Evolutionary conservation across 2,888 invertebrate species (phyloP).

Genomic region (Dolichomitus sp.): DNA sequence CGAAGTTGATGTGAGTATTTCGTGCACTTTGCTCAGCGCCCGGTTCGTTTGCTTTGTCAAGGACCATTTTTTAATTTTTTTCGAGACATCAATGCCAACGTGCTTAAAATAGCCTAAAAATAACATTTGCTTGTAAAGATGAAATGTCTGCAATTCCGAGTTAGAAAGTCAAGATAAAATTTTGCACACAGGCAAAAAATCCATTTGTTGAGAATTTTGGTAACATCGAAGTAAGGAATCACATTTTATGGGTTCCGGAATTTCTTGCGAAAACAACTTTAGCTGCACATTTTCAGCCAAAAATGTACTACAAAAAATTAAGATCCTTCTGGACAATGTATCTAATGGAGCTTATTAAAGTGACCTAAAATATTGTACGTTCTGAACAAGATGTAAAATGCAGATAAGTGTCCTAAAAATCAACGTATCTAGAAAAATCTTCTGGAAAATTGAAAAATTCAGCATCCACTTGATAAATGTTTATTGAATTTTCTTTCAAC

Average conservation of each 20-base stretch:
- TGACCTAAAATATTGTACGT: too few species aligned
- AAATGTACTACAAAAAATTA: too few species aligned
- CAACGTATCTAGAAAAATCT: too few species aligned
- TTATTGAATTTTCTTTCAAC: background rate
- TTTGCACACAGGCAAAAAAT: slow-evolving; percentile 20
- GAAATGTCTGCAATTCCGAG: slow-evolving; percentile 6
- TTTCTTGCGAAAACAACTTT: background rate
- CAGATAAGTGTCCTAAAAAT: too few species aligned
- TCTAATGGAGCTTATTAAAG: too few species aligned
- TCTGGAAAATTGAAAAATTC: too few species aligned
- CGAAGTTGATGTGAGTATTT: slow-evolving; percentile 86
- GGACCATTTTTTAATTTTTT: background rate
- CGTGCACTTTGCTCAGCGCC: background rate
- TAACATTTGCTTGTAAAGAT: slow-evolving; percentile 58
- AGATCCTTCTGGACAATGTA: too few species aligned
- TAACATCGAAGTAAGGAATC: background rate
- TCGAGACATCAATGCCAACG: slow-evolving; percentile 7
- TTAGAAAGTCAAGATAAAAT: background rate
- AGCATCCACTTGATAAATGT: too few species aligned
- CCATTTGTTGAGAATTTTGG: background rate
- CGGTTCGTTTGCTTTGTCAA: background rate
- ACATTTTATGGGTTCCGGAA: background rate
- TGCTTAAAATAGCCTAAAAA: slow-evolving; percentile 26
- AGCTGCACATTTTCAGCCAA: too few species aligned
- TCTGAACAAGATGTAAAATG: too few species aligned